phyloP scores from a whole-genome alignment of 2,797 vertebrate species.

The Oreochromis grahami region DNA sequence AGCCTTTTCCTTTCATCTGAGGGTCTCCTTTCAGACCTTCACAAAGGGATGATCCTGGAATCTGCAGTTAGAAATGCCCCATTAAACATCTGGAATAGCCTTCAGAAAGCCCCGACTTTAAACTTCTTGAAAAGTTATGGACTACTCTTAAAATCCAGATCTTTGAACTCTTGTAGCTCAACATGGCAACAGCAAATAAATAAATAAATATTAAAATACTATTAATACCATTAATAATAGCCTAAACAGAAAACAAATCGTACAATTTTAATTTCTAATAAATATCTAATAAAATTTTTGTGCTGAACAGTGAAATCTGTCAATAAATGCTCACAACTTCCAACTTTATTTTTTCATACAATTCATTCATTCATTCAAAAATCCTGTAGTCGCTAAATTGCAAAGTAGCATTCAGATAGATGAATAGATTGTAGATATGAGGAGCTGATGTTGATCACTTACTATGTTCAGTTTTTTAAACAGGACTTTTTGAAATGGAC shows the following conservation, averaged over 20 bases:
- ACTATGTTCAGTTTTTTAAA: not conserved
- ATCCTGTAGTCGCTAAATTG: not conserved
- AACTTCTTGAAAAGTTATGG: not conserved
- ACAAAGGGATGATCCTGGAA: not conserved
- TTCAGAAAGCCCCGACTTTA: not conserved
- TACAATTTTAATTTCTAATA: not conserved
- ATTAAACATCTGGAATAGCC: not conserved
- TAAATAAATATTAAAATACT: not conserved
- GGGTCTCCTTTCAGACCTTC: not conserved
- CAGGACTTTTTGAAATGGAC: not conserved
- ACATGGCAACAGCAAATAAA: not conserved
- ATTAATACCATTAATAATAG: not conserved
- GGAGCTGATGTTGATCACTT: not conserved
- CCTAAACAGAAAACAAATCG: not conserved
- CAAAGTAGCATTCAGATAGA: not conserved
- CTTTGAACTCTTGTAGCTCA: not conserved
- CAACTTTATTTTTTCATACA: not conserved
- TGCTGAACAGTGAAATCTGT: not conserved
- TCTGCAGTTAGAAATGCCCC: not conserved
- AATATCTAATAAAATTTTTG: not conserved
- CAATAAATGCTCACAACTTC: not conserved
- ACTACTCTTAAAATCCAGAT: not conserved
- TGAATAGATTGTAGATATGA: not conserved
- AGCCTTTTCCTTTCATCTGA: not conserved
- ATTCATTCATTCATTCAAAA: not conserved